phyloP scores from a whole-genome alignment of 2,113 vertebrate species.

The Columba livia region DNA sequence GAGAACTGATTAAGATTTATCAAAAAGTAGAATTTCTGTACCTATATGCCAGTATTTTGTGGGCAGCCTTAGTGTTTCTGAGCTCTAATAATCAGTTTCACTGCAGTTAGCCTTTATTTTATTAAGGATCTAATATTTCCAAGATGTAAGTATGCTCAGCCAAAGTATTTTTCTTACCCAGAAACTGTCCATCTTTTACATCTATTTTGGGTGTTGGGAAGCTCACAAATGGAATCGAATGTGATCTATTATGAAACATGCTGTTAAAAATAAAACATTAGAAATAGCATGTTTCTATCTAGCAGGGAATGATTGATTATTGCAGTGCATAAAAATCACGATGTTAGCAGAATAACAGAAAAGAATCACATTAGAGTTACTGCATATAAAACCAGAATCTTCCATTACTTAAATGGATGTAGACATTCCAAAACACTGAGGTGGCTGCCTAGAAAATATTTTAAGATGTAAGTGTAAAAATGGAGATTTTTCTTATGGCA shows the following conservation, averaged over 20 bases:
- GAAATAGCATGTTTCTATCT: constrained; percentile 65
- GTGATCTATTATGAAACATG: constrained; percentile 70
- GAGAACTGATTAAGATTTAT: background rate
- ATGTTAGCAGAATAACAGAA: constrained; percentile 10
- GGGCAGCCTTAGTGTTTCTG: background rate
- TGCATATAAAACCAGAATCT: background rate
- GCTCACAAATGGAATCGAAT: constrained; percentile 62
- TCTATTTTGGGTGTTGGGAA: constrained; percentile 62
- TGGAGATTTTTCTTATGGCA: background rate
- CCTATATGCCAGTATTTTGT: background rate
- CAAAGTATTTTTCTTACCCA: constrained; percentile 44
- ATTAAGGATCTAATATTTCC: constrained; percentile 22
- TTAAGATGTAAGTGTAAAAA: constrained; percentile 9
- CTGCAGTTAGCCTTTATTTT: constrained; percentile 9
- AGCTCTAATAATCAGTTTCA: background rate
- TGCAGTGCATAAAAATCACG: constrained; percentile 12
- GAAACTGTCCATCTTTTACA: constrained; percentile 56
- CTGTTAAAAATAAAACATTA: constrained; percentile 70
- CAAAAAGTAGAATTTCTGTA: background rate
- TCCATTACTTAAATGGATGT: background rate
- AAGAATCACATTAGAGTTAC: background rate
- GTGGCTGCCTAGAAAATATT: constrained; percentile 26
- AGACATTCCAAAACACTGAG: background rate
- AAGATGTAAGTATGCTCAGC: constrained; percentile 18
- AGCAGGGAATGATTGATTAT: constrained; percentile 57